A percentile compares a stretch with the other conserved stretches of the same genome.
Conservation (phyloP, 2,888 invertebrate species). For the Biston stratarius region DNA sequence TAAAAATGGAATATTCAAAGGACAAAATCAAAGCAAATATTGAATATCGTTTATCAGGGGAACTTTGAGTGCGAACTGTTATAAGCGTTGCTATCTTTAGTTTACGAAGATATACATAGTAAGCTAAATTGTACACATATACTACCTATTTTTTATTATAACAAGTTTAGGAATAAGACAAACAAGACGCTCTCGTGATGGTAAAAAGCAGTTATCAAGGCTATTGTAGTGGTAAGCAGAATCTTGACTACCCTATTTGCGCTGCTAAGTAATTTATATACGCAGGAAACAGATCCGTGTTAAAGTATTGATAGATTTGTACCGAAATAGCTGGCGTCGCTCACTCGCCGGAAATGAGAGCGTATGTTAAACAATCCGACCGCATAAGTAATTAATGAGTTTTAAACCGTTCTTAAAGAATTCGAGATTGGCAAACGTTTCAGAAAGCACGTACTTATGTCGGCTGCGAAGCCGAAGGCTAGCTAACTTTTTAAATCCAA, state of each 20-base stretch:
- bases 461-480: not conserved
- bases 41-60: not conserved
- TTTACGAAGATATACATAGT: too few species aligned
- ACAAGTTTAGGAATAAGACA: too few species aligned
- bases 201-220: too few species aligned
- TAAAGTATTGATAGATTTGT: slow-evolving; percentile 35
- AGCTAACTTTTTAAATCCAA: not conserved
- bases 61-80: too few species aligned
- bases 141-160: too few species aligned
- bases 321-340: slow-evolving; percentile 37
- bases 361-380: slow-evolving; percentile 32
- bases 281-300: slow-evolving; percentile 29
- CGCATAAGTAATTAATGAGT: slow-evolving; percentile 31
- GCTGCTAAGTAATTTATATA: slow-evolving; percentile 13
- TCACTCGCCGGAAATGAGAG: slow-evolving; percentile 39
- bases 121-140: too few species aligned
- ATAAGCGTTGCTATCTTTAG: too few species aligned
- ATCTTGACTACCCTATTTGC: too few species aligned
- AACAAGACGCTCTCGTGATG: too few species aligned
- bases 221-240: too few species aligned
- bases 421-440: slow-evolving; percentile 13
- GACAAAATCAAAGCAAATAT: not conserved
- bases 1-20: not conserved
- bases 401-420: slow-evolving; percentile 12
- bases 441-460: not conserved